Percentiles rank a stretch among this genome's conserved stretches.
Evolutionary conservation across 2,113 vertebrate genomes (phyloP).

Genomic region (Ptychochromis oligacanthus): DNA sequence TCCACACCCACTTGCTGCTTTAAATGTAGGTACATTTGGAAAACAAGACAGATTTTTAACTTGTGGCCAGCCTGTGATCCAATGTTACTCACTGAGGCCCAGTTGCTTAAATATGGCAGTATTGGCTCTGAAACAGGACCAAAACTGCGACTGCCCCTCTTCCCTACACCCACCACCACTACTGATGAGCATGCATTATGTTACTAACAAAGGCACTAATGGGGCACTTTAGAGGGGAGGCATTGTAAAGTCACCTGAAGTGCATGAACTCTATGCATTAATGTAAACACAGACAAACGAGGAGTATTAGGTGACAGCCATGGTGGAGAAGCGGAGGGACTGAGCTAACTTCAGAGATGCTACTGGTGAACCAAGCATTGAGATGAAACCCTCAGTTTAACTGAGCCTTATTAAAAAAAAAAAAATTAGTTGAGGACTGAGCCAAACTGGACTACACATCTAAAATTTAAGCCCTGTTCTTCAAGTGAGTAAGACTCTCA

Average conservation of each 20-base stretch:
- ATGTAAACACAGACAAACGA: too few species aligned
- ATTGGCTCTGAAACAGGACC: neutral
- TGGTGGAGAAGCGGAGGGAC: too few species aligned
- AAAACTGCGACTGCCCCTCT: neutral
- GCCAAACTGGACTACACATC: neutral
- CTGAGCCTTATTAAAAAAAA: neutral
- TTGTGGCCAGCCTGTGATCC: neutral
- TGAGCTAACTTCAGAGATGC: neutral
- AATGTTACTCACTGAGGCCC: neutral
- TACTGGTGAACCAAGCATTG: neutral
- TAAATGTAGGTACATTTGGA: rapidly evolving
- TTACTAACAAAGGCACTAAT: neutral
- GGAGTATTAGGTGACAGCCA: neutral
- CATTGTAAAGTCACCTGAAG: neutral
- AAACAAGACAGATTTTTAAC: neutral
- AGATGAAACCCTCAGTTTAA: neutral
- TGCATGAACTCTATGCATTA: too few species aligned
- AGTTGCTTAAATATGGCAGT: too few species aligned
- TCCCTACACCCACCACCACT: too few species aligned
- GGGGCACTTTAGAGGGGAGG: neutral
- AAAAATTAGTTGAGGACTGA: neutral
- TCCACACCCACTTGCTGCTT: neutral
- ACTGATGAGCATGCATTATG: neutral
- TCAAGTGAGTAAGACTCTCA: neutral
- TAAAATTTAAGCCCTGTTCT: neutral